Base-by-base conservation (phyloP, 1,140 invertebrate genomes). In the Gonatopus flavifemur region DNA sequence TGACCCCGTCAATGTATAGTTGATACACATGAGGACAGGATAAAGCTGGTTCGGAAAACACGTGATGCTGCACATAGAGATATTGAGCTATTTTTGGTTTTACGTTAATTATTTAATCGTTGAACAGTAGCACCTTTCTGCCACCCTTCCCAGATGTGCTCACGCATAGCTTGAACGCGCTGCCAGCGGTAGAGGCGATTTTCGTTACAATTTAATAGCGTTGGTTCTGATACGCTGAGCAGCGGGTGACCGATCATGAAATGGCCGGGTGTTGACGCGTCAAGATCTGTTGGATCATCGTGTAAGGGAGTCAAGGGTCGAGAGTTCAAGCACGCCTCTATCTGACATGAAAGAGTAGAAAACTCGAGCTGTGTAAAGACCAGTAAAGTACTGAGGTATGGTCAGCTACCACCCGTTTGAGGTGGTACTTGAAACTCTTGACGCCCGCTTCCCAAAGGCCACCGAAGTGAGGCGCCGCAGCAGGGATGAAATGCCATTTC, bases 251-350 rank as follows among this genome's bases (percentile, higher is more conserved):
- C 45, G 0, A 47, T 39, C 1, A 47, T 4, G 2, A 47, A 47
- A 21, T 47, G 35, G 5, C 45, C 36, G 0, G 41, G 25, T 5
- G 35, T 51, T 2, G 44, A 5, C 0, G 13, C 19, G 0, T 21
- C 13, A 8, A 39, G 9, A 15, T 44, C 41, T 1, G 5, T 4
- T 0, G 21, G 40, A 3, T 44, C 20, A 8, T 45, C 49, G 4
- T 12, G 3, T 0, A 43, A 15, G 1, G 33, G 18, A 0, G 40
- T 30, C 0, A 50, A 30, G 0, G 49, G 49, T 7, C 49, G 20
- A 0, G 36, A 44, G 15, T 51, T 51, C 1, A 51, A 7, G 10
- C 41, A 51, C 0, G 41, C 49, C 7, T 51, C 41, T 7, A 51
- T 32, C 3, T 32, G 25, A 12, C 36, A 44, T 1, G 44, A 22